phyloP scores from a whole-genome alignment of 2,797 vertebrate genomes.

The Trematomus bernacchii region DNA sequence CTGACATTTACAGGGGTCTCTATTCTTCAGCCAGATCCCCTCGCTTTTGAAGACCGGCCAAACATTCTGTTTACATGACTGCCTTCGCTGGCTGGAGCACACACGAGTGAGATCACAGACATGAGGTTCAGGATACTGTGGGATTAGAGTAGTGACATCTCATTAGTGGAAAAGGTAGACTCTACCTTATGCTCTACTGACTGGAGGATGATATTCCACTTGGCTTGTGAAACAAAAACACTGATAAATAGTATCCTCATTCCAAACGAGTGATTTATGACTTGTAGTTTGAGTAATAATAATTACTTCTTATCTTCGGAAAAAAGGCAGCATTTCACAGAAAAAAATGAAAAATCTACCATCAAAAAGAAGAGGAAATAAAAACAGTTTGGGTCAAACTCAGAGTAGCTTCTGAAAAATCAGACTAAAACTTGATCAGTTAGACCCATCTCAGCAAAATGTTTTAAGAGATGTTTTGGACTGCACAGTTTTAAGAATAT shows the following conservation, averaged over 20 bases:
- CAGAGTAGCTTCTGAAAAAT: slow-evolving; percentile 3
- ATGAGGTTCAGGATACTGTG: neutral
- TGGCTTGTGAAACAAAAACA: slow-evolving; percentile 2
- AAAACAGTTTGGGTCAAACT: slow-evolving; percentile 1
- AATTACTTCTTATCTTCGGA: neutral
- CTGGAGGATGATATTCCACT: neutral
- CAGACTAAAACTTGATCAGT: slow-evolving; percentile 35
- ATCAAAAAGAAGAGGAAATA: neutral
- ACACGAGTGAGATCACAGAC: slow-evolving; percentile 21
- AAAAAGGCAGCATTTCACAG: no score
- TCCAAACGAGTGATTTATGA: no score
- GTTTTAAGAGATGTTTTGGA: slow-evolving; percentile 44
- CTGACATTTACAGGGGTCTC: slow-evolving; percentile 45
- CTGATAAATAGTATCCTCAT: slow-evolving; percentile 11
- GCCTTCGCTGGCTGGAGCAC: slow-evolving; percentile 35
- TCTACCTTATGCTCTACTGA: neutral
- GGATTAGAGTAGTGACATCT: slow-evolving; percentile 18
- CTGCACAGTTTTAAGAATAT: slow-evolving; percentile 37
- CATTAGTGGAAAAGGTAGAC: slow-evolving; percentile 29
- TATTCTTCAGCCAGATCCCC: slow-evolving; percentile 64
- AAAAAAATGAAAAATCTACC: neutral
- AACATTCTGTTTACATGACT: slow-evolving; percentile 56
- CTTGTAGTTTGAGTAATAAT: neutral
- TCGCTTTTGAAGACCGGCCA: slow-evolving; percentile 66
- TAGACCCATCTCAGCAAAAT: slow-evolving; percentile 24